These are phyloP conservation scores for Vireo altiloquus DNA, from an alignment of 2,113 vertebrate species.

Conservation along the genomic window DNA sequence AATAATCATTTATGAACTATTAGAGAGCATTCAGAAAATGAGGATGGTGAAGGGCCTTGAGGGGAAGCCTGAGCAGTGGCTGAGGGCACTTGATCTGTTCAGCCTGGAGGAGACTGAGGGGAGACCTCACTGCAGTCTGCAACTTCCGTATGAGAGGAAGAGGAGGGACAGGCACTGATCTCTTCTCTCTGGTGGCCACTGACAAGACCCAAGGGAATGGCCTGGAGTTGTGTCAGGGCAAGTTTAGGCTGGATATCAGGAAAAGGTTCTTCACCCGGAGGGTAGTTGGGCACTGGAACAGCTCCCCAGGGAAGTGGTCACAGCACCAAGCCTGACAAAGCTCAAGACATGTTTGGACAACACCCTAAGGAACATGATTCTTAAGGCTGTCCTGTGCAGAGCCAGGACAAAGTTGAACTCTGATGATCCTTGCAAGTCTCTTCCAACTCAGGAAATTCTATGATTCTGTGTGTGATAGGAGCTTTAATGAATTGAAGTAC, in stretches of 20 bases:
- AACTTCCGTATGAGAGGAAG: rapidly evolving
- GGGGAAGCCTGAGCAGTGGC: no score
- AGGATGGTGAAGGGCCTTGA: neutral
- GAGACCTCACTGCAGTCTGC: rapidly evolving
- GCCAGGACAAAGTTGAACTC: neutral
- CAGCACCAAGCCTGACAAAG: neutral
- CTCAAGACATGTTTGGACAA: neutral
- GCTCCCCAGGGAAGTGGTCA: neutral
- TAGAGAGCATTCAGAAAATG: neutral
- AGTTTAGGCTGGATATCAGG: neutral
- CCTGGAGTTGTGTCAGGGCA: neutral
- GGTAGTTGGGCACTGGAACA: rapidly evolving
- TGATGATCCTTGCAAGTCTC: neutral
- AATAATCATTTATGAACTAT: neutral
- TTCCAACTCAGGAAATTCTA: neutral
- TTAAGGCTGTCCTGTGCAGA: neutral
- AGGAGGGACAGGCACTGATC: neutral
- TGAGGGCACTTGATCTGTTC: neutral
- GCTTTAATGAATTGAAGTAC: neutral
- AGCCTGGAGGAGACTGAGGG: neutral
- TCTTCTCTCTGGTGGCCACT: no score
- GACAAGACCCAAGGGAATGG: rapidly evolving
- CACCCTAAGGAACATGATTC: neutral
- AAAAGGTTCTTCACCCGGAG: neutral
- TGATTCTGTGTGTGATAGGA: neutral